Percentiles rank a stretch among this genome's conserved stretches.
These are phyloP conservation scores for Rhynchophorus ferrugineus DNA, from an alignment of 1,140 invertebrate genomes.

Conservation along the genomic window DNA sequence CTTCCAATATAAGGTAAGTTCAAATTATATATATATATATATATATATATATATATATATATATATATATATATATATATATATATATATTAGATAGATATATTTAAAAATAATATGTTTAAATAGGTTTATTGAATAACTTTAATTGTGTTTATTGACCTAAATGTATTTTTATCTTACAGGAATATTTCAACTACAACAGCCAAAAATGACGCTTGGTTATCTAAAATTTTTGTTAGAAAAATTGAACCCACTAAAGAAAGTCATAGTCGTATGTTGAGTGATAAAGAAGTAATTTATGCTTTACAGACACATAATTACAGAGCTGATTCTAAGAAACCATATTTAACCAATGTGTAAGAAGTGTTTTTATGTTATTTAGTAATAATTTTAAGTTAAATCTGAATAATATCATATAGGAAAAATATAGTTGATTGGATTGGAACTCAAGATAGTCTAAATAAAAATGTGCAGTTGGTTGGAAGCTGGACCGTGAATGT, in stretches of 20 bases:
- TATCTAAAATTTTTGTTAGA: slow-evolving; percentile 80
- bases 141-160: not conserved
- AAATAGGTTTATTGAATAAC: no score
- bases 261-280: slow-evolving; percentile 89
- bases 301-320: slow-evolving; percentile 92
- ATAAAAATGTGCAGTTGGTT: slow-evolving; percentile 66
- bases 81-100: no score
- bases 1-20: slow-evolving; percentile 30
- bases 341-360: slow-evolving; percentile 88
- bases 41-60: no score
- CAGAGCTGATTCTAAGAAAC: slow-evolving; percentile 73
- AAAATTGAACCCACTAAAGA: slow-evolving; percentile 92
- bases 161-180: slow-evolving; percentile 17
- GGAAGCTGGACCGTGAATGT: slow-evolving; percentile 86
- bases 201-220: slow-evolving; percentile 69
- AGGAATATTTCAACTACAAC: slow-evolving; percentile 43
- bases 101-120: no score
- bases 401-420: slow-evolving; percentile 47
- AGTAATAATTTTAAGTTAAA: not conserved
- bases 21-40: slow-evolving; percentile 1
- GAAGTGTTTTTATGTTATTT: slow-evolving; percentile 37
- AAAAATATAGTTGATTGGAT: slow-evolving; percentile 73
- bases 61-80: no score
- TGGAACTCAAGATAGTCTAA: slow-evolving; percentile 57
- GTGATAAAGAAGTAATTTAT: slow-evolving; percentile 91